Evolutionary conservation across 1,140 invertebrate genomes (phyloP).

Genomic region (Conus betulinus): DNA sequence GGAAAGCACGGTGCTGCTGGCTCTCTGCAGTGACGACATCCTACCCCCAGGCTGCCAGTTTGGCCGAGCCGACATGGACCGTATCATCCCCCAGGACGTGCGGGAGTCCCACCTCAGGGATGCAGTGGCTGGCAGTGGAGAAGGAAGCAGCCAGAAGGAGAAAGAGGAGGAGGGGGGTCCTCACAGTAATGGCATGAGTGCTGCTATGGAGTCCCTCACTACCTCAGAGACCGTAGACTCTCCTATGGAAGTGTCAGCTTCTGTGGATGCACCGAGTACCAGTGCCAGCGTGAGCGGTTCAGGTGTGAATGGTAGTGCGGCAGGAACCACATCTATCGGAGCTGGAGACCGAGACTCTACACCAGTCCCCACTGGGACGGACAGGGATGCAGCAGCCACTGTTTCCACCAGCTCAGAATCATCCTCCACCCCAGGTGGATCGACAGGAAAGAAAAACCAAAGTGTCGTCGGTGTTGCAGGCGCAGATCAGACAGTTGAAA

Average conservation of each 20-base stretch:
- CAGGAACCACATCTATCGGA: neutral
- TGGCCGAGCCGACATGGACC: conserved; percentile 84
- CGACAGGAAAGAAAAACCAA: conserved; percentile 66
- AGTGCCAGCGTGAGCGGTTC: conserved; percentile 1
- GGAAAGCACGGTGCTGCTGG: conserved; percentile 90
- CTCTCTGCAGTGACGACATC: conserved; percentile 86
- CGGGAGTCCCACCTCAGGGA: conserved; percentile 64
- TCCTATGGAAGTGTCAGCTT: conserved; percentile 74
- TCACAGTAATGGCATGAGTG: conserved; percentile 78
- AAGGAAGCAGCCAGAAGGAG: conserved; percentile 11
- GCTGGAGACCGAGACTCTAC: neutral
- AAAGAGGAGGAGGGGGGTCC: conserved; percentile 24
- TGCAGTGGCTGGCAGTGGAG: neutral
- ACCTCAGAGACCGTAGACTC: conserved; percentile 77
- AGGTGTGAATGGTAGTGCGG: neutral
- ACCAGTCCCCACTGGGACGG: neutral
- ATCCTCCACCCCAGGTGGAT: conserved; percentile 46
- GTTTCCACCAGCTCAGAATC: conserved; percentile 21
- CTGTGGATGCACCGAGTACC: conserved; percentile 29
- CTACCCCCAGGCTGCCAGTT: conserved; percentile 84
- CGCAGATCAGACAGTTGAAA: conserved; percentile 82
- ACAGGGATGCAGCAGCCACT: neutral
- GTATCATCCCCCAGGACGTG: conserved; percentile 80
- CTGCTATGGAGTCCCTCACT: conserved; percentile 83
- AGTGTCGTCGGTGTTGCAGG: conserved; percentile 68